Evolutionary conservation across 2,797 vertebrate genomes (phyloP).

Genomic region (Enteromius fasciolatus): DNA sequence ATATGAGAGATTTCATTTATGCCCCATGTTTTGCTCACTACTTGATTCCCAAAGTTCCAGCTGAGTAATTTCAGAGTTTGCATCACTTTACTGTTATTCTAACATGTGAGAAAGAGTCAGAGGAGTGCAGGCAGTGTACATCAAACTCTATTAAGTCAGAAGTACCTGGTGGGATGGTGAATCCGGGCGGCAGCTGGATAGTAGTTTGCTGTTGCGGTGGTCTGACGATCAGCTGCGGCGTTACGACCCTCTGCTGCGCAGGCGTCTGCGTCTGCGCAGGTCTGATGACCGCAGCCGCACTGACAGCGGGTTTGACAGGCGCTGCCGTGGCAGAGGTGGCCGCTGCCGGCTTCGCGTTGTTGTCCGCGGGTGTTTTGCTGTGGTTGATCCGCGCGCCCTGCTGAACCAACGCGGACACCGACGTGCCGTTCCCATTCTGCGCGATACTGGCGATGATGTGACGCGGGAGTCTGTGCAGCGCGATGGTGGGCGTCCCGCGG

Average conservation of each 20-base stretch:
- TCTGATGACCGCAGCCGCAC: slow-evolving; percentile 65
- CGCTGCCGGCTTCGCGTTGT: slow-evolving; percentile 58
- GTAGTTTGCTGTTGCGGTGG: slow-evolving; percentile 86
- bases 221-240: slow-evolving; percentile 87
- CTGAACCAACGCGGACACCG: slow-evolving; percentile 73
- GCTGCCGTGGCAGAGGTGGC: slow-evolving; percentile 61
- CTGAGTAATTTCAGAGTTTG: background rate
- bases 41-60: too few relatives aligned
- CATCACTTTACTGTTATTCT: background rate
- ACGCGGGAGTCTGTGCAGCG: slow-evolving; percentile 78
- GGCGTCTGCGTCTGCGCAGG: slow-evolving; percentile 70
- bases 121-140: background rate
- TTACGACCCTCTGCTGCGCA: slow-evolving; percentile 78
- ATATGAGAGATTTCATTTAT: background rate
- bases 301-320: slow-evolving; percentile 65
- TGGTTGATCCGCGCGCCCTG: slow-evolving; percentile 69
- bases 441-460: slow-evolving; percentile 81
- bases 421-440: slow-evolving; percentile 81
- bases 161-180: slow-evolving; percentile 89
- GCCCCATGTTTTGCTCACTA: background rate
- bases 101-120: background rate
- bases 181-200: slow-evolving; percentile 87
- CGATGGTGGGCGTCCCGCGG: slow-evolving; percentile 78
- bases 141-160: background rate
- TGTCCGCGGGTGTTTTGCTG: slow-evolving; percentile 62